Percentiles rank a stretch among this genome's conserved stretches.
phyloP scores from a whole-genome alignment of 2,113 vertebrate species.

The Eubucco bourcierii region DNA sequence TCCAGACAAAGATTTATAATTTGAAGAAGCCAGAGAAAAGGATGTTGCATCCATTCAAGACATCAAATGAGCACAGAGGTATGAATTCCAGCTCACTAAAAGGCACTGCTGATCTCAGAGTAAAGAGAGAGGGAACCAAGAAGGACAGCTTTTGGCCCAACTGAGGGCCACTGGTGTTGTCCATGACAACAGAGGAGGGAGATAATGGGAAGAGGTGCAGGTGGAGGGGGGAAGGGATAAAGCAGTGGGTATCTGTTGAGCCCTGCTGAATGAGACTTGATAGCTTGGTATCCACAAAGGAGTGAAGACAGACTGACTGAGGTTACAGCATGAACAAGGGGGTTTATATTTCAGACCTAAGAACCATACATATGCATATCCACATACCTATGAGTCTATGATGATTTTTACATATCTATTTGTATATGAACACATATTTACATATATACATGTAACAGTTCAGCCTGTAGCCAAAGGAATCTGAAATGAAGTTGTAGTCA shows the following conservation, averaged over 20 bases:
- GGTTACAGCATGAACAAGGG: neutral
- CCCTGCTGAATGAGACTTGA: neutral
- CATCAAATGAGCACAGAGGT: neutral
- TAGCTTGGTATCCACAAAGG: neutral
- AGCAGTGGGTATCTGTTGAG: neutral
- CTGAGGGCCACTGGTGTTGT: neutral
- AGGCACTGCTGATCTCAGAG: neutral
- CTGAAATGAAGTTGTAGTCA: neutral
- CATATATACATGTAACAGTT: neutral
- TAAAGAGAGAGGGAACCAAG: neutral
- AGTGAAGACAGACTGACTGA: neutral
- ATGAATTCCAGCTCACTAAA: neutral
- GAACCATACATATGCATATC: neutral
- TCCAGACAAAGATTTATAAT: neutral
- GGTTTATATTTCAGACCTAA: neutral
- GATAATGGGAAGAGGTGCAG: neutral
- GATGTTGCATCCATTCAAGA: neutral
- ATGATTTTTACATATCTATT: neutral
- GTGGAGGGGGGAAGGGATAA: neutral
- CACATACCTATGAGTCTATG: neutral
- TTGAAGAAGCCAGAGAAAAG: neutral
- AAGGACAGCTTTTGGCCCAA: neutral
- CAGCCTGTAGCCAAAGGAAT: neutral
- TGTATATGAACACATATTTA: neutral
- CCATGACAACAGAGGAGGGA: neutral